Evolutionary conservation across 2,113 vertebrate genomes (phyloP), one percentile per base, ranked within the genome.

Genomic region (Pseudopipra pipra): DNA sequence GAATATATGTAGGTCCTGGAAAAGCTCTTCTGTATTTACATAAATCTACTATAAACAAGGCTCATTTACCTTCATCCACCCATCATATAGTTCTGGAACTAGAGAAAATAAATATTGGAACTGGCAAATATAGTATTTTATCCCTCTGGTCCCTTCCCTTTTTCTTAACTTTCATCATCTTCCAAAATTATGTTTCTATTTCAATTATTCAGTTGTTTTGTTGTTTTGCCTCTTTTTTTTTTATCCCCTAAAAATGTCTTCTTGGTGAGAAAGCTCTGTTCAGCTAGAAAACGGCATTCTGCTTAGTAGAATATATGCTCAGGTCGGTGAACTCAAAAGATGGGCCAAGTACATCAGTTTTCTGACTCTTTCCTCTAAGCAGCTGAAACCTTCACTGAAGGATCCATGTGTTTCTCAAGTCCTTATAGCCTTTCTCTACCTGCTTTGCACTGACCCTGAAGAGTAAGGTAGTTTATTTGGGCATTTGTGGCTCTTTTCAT

Each of bases 91-190:
- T 49, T 92, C 85, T 92, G 73, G 85, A 93, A 81, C 72, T 75
- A 86, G 44, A 90, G 79, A 68, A 95, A 96, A 87, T 86, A 96
- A 95, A 94, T 94, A 95, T 72, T 96, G 73, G 83, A 81, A 44
- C 65, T 92, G 85, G 92, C 68, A 95, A 93, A 92, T 85, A 58
- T 4, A 80, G 11, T 87, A 94, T 90, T 93, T 97, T 74, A 86
- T 84, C 72, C 56, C 30, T 88, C 56, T 86, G 28, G 75, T 95
- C 76, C 56, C 68, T 95, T 96, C 61, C 30, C 47, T 84, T 86
- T 88, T 95, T 95, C 51, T 86, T 67, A 89, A 84, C 80, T 88
- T 95, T 94, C 51, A 96, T 88, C 63, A 71, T 90, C 63, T 90
- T 93, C 85, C 93, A 93, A 88, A 92, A 88, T 30, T 41, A 86